phyloP scores from a whole-genome alignment of 2,888 invertebrate species.

The Ametastegia equiseti region DNA sequence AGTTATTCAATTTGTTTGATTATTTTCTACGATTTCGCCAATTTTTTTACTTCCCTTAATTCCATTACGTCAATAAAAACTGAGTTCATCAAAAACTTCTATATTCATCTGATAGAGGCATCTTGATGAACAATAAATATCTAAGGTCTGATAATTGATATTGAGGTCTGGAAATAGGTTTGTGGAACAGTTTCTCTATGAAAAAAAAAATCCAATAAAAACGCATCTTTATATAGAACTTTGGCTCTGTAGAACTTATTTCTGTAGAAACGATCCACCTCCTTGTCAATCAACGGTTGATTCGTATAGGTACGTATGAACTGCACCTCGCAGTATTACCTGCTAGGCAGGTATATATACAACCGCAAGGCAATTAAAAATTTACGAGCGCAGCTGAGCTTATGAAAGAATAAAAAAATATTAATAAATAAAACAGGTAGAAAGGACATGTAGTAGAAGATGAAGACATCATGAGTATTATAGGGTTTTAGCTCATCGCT shows the following conservation, averaged over 20 bases:
- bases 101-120: no score
- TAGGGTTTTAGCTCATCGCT: conserved; percentile 12
- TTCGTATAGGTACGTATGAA: not conserved
- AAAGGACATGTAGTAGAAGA: not conserved
- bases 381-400: not conserved
- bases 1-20: no score
- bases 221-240: no score
- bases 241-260: not conserved
- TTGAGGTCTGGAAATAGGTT: no score
- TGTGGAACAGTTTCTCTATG: no score
- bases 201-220: no score
- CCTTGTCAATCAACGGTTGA: not conserved
- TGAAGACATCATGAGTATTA: not conserved
- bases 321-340: not conserved
- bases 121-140: no score
- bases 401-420: not conserved
- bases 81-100: no score
- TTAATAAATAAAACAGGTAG: not conserved
- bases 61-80: no score
- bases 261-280: not conserved
- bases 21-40: no score
- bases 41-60: no score
- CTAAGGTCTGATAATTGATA: no score
- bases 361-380: not conserved
- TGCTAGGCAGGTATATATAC: not conserved